These are phyloP conservation scores for Steatornis caripensis DNA, from an alignment of 2,113 vertebrate species.

Conservation along the genomic window DNA sequence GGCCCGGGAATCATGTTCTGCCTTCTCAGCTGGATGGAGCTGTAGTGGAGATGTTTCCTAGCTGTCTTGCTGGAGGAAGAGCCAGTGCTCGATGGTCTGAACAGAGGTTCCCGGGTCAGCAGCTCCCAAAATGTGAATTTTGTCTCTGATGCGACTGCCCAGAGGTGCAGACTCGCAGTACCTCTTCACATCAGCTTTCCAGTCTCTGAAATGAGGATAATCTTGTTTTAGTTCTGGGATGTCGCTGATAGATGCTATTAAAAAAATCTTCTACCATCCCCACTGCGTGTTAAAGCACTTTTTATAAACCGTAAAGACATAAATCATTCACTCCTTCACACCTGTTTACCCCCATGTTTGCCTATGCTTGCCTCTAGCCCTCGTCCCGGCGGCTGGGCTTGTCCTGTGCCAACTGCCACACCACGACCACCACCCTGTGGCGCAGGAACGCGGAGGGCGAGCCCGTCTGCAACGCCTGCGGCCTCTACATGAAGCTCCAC, in stretches of 20 bases:
- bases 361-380: constrained; percentile 74
- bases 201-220: not conserved
- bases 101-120: not conserved
- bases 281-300: not conserved
- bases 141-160: not conserved
- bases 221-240: not conserved
- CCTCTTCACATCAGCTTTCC: not conserved
- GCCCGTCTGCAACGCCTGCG: constrained; percentile 96
- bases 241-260: not conserved
- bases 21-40: not conserved
- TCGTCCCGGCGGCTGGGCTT: constrained; percentile 92
- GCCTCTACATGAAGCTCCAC: constrained; percentile 97
- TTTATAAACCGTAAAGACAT: not conserved
- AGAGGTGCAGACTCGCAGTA: not conserved
- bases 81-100: not conserved
- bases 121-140: not conserved
- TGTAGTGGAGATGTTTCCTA: not conserved
- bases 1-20: not conserved
- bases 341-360: not conserved
- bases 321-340: not conserved
- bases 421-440: constrained; percentile 96
- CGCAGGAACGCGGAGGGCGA: constrained; percentile 96
- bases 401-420: constrained; percentile 97
- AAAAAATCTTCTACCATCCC: not conserved
- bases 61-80: not conserved